These are phyloP conservation scores for Heterocephalus glaber DNA, from an alignment of 2,113 vertebrate species.

Conservation along the genomic window DNA sequence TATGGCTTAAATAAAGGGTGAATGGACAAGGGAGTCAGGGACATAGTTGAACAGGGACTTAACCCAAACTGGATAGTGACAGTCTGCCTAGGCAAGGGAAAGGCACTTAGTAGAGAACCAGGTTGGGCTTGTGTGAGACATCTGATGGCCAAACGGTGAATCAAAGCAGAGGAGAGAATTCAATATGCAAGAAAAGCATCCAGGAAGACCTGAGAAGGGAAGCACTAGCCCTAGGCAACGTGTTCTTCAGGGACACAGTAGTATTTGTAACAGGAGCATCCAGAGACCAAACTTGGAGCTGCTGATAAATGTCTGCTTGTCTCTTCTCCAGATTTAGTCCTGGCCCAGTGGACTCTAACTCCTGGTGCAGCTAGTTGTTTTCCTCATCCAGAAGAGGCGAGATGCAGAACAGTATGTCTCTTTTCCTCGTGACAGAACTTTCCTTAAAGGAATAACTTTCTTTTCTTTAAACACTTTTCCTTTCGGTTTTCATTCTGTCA, in stretches of 20 bases:
- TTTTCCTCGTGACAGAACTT: neutral
- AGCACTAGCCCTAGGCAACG: no score
- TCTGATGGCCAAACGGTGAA: neutral
- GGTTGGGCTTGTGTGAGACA: neutral
- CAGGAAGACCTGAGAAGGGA: neutral
- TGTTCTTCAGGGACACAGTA: neutral
- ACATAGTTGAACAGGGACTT: neutral
- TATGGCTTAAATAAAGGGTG: accelerated
- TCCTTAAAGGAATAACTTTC: neutral
- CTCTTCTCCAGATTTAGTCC: neutral
- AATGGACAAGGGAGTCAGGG: neutral
- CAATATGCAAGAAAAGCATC: neutral
- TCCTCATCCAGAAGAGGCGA: neutral
- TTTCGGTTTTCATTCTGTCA: neutral
- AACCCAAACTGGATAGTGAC: neutral
- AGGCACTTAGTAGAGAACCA: neutral
- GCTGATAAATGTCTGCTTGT: neutral
- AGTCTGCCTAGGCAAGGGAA: neutral
- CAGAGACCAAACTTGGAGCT: neutral
- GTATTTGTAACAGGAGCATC: neutral
- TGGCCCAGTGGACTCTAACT: neutral
- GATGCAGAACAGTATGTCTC: neutral
- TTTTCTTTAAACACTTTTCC: slow-evolving; percentile 9
- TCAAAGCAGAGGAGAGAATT: neutral
- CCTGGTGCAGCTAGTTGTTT: neutral